Percentiles rank a stretch among this genome's conserved stretches.
These are phyloP conservation scores for Brachionus asplanchnoidis DNA, from an alignment of 1,140 invertebrate genomes.

Conservation along the genomic window DNA sequence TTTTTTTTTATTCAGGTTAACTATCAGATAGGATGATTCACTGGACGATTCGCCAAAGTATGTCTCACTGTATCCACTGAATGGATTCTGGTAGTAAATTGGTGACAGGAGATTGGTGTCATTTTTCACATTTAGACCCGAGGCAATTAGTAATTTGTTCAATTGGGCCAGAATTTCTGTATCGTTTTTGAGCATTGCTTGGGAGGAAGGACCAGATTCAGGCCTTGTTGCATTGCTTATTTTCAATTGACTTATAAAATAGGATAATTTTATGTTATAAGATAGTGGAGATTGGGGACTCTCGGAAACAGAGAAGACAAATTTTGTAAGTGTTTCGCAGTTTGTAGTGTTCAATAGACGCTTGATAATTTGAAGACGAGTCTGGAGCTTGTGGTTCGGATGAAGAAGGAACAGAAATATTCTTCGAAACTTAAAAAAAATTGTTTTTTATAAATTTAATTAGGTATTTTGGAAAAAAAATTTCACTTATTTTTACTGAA, in stretches of 20 bases:
- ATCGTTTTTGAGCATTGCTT: background rate
- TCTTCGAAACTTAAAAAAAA: slow-evolving; percentile 23
- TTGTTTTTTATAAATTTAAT: too few relatives aligned
- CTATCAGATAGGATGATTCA: background rate
- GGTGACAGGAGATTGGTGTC: background rate
- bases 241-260: background rate
- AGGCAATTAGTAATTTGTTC: background rate
- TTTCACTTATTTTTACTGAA: too few relatives aligned
- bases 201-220: background rate
- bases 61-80: background rate
- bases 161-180: background rate
- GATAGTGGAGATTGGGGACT: background rate
- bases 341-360: background rate
- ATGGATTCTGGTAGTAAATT: background rate
- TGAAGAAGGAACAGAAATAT: slow-evolving; percentile 17
- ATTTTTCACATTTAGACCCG: background rate
- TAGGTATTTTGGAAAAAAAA: too few relatives aligned
- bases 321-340: background rate
- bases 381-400: slow-evolving; percentile 9
- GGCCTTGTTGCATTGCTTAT: background rate
- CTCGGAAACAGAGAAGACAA: background rate
- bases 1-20: background rate
- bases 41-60: background rate
- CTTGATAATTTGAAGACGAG: slow-evolving; percentile 8
- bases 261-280: background rate